Evolutionary conservation across 1,140 invertebrate genomes (phyloP).

Genomic region (Oreohelix idahoensis): DNA sequence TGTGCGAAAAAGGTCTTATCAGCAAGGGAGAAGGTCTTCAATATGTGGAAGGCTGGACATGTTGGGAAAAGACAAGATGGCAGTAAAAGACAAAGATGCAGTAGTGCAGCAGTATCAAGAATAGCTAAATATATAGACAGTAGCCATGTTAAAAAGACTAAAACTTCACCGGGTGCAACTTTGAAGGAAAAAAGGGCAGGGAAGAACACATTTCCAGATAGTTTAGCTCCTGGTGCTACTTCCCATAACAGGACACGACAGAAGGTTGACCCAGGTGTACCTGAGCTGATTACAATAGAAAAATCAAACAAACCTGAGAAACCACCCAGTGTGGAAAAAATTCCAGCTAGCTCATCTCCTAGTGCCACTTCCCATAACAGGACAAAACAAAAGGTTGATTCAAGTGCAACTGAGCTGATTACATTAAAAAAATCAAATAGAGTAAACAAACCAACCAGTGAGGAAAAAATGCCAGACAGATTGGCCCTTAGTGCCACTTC

Average conservation of each 20-base stretch:
- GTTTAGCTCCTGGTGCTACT: too few relatives aligned
- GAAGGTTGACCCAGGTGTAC: not conserved
- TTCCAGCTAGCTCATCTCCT: too few relatives aligned
- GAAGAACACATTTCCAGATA: too few relatives aligned
- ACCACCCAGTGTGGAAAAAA: too few relatives aligned
- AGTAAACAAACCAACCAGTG: too few relatives aligned
- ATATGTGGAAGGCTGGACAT: not conserved
- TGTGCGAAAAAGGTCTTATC: not conserved
- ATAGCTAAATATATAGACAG: not conserved
- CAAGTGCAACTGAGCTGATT: not conserved
- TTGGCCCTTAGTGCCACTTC: not conserved
- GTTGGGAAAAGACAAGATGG: not conserved
- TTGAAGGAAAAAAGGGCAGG: not conserved
- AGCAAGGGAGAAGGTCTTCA: not conserved
- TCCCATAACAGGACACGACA: not conserved
- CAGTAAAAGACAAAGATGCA: not conserved
- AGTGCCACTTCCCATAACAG: not conserved
- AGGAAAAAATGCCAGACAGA: too few relatives aligned
- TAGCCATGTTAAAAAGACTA: not conserved
- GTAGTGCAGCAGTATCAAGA: not conserved
- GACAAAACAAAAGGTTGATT: not conserved
- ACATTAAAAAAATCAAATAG: not conserved
- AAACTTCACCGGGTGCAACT: not conserved
- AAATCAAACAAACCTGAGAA: not conserved
- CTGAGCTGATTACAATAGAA: not conserved